Percentiles rank a stretch among this genome's conserved stretches.
phyloP scores from a whole-genome alignment of 2,888 invertebrate species.

The Strigamia transsilvanica region DNA sequence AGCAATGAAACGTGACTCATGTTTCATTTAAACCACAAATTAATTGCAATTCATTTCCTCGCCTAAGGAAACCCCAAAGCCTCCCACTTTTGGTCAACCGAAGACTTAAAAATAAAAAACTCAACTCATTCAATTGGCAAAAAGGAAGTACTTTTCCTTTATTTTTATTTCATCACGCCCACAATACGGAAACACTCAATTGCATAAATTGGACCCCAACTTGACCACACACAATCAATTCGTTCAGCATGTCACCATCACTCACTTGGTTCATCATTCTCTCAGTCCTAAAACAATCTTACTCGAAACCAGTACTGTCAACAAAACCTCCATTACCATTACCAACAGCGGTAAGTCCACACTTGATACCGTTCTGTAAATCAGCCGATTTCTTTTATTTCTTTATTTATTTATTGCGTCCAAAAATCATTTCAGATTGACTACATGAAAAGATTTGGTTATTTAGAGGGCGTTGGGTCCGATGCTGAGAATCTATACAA shows the following conservation, averaged over 20 bases:
- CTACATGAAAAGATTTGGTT: slow-evolving; percentile 77
- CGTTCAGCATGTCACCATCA: slow-evolving; percentile 5
- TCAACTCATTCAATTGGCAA: neutral
- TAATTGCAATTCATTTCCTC: neutral
- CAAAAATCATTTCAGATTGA: slow-evolving; percentile 58
- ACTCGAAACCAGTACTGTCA: neutral
- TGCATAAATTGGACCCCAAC: neutral
- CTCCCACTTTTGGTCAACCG: neutral
- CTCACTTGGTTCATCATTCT: neutral
- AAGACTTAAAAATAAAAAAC: neutral
- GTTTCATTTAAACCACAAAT: neutral
- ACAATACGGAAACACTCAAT: slow-evolving; percentile 30
- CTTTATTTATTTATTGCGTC: neutral
- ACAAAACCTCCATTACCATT: neutral
- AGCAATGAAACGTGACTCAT: neutral
- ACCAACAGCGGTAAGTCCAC: neutral
- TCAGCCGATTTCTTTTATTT: too few relatives aligned
- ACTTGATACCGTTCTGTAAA: too few relatives aligned
- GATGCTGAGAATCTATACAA: slow-evolving; percentile 73
- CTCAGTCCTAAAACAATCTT: neutral
- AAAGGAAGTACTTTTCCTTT: slow-evolving; percentile 12
- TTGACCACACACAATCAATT: neutral
- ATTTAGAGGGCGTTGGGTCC: slow-evolving; percentile 67
- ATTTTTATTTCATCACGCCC: neutral
- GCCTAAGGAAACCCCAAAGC: neutral